A percentile compares a stretch with the other conserved stretches of the same genome.
Evolutionary conservation across 2,113 vertebrate genomes (phyloP).

Genomic region (Malurus alboscapulatus): DNA sequence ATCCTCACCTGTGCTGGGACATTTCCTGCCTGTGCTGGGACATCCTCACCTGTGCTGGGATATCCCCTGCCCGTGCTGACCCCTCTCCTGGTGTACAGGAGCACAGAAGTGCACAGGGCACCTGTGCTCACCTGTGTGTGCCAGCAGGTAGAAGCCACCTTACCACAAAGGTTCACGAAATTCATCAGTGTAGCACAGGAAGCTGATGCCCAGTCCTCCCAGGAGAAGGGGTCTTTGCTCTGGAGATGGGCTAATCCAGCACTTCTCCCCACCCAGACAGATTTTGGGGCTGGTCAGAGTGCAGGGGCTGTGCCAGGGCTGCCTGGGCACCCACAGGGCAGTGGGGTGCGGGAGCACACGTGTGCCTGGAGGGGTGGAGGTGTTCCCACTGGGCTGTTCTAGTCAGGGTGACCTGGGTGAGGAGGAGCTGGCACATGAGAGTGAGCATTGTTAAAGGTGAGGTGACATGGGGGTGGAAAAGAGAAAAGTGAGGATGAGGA

Average conservation of each 20-base stretch:
- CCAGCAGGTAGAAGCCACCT: not conserved
- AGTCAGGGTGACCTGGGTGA: not conserved
- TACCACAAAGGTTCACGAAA: not conserved
- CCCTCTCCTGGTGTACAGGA: not conserved
- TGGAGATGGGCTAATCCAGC: not conserved
- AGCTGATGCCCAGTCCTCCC: not conserved
- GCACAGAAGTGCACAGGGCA: not conserved
- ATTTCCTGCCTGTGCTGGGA: not conserved
- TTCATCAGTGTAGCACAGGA: not conserved
- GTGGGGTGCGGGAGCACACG: rapidly evolving
- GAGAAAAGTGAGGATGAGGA: not conserved
- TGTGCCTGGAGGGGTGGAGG: not conserved
- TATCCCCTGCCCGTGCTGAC: not conserved
- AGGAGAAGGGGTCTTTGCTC: not conserved
- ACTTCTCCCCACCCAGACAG: not conserved
- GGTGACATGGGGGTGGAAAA: not conserved
- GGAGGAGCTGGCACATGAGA: not conserved
- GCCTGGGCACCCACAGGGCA: not conserved
- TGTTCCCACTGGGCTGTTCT: not conserved
- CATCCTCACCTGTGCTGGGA: too few relatives aligned
- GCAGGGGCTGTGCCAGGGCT: not conserved
- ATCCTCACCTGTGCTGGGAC: not conserved
- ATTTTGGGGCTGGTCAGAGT: not conserved
- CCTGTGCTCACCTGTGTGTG: not conserved
- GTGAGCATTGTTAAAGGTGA: not conserved